A percentile compares a stretch with the other conserved stretches of the same genome.
Evolutionary conservation across 1,140 invertebrate species (phyloP).

Genomic region (Drosophila ogumai): DNA sequence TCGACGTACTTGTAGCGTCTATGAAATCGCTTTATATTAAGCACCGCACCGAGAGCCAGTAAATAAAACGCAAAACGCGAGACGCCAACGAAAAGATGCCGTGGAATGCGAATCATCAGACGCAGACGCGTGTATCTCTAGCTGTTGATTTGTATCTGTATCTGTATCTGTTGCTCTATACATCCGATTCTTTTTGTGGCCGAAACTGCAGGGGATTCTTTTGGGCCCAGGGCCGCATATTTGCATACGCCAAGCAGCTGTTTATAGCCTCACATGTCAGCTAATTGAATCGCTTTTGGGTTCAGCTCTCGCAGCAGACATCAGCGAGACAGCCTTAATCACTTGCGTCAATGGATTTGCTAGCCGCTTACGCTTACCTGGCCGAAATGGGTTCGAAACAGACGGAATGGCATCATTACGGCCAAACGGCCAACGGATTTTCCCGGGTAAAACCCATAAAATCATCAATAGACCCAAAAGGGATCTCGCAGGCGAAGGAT

Average conservation of each 20-base stretch:
- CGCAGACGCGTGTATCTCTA: conserved; percentile 22
- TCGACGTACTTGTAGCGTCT: conserved; percentile 62
- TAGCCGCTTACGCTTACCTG: conserved; percentile 50
- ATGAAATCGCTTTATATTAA: conserved; percentile 78
- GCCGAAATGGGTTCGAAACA: conserved; percentile 21
- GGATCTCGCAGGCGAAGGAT: conserved; percentile 14
- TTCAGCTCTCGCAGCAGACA: conserved; percentile 50
- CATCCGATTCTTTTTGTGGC: conserved; percentile 4
- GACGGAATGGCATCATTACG: conserved; percentile 75
- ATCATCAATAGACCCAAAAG: conserved; percentile 66
- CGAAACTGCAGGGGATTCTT: conserved; percentile 26
- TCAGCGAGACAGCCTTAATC: conserved; percentile 76
- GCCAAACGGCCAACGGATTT: conserved; percentile 36
- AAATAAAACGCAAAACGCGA: conserved; percentile 57
- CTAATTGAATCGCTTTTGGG: conserved; percentile 42
- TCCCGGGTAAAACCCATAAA: conserved; percentile 80
- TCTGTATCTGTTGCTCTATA: conserved; percentile 16
- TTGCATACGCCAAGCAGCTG: conserved; percentile 58
- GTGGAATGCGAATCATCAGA: conserved; percentile 58
- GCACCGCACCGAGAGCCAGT: conserved; percentile 36
- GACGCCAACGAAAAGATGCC: conserved; percentile 79
- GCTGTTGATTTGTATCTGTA: conserved; percentile 24
- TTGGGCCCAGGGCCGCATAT: conserved; percentile 45
- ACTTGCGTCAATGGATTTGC: conserved; percentile 74
- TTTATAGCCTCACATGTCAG: conserved; percentile 46